Base-by-base conservation (phyloP, 1,140 invertebrate species). In the Tyrophagus putrescentiae region DNA sequence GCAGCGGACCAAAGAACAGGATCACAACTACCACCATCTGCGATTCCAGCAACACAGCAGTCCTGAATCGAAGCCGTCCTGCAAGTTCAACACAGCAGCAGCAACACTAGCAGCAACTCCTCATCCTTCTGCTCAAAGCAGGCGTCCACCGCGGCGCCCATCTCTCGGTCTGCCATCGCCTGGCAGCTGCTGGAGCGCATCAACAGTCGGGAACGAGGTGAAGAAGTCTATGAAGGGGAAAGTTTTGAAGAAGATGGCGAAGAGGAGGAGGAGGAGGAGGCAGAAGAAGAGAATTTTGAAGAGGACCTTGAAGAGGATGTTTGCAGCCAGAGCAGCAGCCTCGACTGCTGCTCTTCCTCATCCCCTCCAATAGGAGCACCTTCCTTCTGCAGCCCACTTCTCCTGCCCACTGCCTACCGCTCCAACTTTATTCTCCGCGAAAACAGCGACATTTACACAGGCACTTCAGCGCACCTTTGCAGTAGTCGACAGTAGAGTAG, bases 341-440 rank as follows among this genome's bases (percentile, higher is more conserved):
- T n/a, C n/a, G n/a, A n/a, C n/a, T n/a, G n/a, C n/a, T n/a, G n/a
- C n/a, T n/a, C n/a, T n/a, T n/a, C n/a, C n/a, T n/a, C n/a, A n/a
- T n/a, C n/a, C n/a, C n/a, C n/a, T 7, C 21, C 7, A 7, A 25
- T 6, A 21, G 31, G 7, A 25, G 45, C 21, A 7, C 23, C 23
- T 7, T 7, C 23, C 7, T 48, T 6, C 23, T 21, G 9, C 18
- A 6, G 31, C 23, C 31, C 7, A 25, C 31, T 48, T 6, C 31
- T 6, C 13, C 31, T 18, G 31, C 7, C 45, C 45, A 48, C 23
- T 48, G 52, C 52, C 32, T 54, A 34, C 25, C 52, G 52, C 21
- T 31, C 52, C 4, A 54, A 54, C 39, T 54, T 54, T 33, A 54
- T 54, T 54, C 39, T 54, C 1, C 25, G 13, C 3, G 39, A 54